A percentile compares a stretch with the other conserved stretches of the same genome.
Conservation (phyloP, 1,140 invertebrate genomes). For the Magallana angulata region DNA sequence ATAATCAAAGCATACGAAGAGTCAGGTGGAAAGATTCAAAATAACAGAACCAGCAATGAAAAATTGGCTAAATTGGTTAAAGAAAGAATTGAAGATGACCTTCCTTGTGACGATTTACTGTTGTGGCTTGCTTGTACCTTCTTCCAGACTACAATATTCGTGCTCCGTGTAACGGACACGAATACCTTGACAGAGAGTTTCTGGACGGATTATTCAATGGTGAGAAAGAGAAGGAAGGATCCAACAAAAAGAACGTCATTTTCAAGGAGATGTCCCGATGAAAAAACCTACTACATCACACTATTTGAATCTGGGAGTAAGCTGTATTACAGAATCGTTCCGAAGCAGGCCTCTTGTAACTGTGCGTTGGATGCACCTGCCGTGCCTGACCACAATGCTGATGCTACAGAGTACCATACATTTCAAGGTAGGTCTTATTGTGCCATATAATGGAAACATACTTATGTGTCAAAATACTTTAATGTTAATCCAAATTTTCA, state of each 20-base stretch:
- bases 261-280: neutral
- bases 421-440: neutral
- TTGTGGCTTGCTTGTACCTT: slow-evolving; percentile 22
- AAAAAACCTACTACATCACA: slow-evolving; percentile 8
- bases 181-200: slow-evolving; percentile 18
- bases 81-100: slow-evolving; percentile 43
- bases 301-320: slow-evolving; percentile 3
- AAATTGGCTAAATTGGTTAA: neutral
- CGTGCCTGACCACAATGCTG: neutral
- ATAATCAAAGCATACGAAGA: neutral
- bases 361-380: neutral
- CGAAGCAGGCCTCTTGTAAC: slow-evolving; percentile 32
- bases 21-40: neutral
- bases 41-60: neutral
- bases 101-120: neutral
- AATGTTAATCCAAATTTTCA: neutral
- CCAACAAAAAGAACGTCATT: neutral
- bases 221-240: neutral
- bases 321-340: slow-evolving; percentile 44
- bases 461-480: neutral
- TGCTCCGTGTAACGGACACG: neutral
- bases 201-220: slow-evolving; percentile 22
- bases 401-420: neutral
- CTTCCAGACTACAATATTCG: slow-evolving; percentile 37
- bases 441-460: neutral